These are phyloP conservation scores for Macrotrachela quadricornifera DNA, from an alignment of 1,140 invertebrate genomes.

Conservation along the genomic window DNA sequence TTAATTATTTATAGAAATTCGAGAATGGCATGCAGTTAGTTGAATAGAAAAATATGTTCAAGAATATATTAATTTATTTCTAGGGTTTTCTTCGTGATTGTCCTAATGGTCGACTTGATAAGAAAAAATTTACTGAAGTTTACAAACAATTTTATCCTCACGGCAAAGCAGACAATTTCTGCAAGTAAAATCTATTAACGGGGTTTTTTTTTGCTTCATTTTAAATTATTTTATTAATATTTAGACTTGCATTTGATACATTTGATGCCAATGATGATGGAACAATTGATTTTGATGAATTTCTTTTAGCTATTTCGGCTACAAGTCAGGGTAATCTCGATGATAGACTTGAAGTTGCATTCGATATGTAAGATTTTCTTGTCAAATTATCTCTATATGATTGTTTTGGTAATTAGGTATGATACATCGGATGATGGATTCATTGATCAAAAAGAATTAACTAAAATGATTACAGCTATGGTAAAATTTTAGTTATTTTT, in stretches of 20 bases:
- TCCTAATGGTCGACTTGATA: conserved; percentile 4
- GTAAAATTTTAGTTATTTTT: neutral
- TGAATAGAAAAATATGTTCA: too few relatives aligned
- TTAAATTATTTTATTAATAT: too few relatives aligned
- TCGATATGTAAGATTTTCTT: neutral
- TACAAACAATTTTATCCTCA: conserved; percentile 9
- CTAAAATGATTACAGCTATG: conserved; percentile 2
- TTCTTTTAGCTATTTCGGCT: neutral
- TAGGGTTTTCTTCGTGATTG: neutral
- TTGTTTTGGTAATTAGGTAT: too few relatives aligned
- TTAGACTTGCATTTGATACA: too few relatives aligned
- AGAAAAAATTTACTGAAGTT: conserved; percentile 7
- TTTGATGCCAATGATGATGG: too few relatives aligned
- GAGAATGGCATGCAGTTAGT: too few relatives aligned
- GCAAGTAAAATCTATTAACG: neutral
- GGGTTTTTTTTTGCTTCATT: too few relatives aligned
- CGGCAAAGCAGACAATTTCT: conserved; percentile 8
- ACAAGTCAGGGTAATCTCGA: conserved; percentile 2
- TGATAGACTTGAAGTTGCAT: neutral
- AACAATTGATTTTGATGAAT: conserved; percentile 5
- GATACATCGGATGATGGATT: conserved; percentile 4
- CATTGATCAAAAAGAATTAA: conserved; percentile 8
- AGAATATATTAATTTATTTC: too few relatives aligned
- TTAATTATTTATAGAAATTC: too few relatives aligned
- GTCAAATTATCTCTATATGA: too few relatives aligned